Percentiles rank a stretch among this genome's conserved stretches.
Evolutionary conservation across 2,888 invertebrate genomes (phyloP).

Genomic region (Eremobia ochroleuca): DNA sequence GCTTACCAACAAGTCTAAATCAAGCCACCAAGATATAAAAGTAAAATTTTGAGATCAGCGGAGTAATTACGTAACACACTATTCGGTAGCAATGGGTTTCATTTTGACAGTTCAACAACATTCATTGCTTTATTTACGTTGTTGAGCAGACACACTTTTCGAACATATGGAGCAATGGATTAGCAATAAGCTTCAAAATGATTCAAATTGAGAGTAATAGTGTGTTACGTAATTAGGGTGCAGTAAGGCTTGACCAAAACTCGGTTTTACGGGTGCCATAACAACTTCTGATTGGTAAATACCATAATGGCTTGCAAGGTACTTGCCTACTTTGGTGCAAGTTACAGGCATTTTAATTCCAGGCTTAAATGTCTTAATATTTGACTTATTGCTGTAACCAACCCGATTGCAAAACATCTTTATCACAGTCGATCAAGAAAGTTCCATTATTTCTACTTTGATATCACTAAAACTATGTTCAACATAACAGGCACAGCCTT

Average conservation of each 20-base stretch:
- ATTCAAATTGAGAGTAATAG: no score
- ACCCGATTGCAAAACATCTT: not conserved
- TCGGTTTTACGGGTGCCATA: not conserved
- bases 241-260: no score
- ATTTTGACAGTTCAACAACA: no score
- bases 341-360: not conserved
- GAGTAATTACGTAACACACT: no score
- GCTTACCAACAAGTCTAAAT: not conserved
- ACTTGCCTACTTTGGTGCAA: not conserved
- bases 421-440: not conserved
- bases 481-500: conserved; percentile 41
- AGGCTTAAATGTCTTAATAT: not conserved
- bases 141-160: no score
- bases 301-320: no score
- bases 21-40: not conserved
- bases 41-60: not conserved
- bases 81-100: no score
- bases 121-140: no score
- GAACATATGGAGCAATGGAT: no score
- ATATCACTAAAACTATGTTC: conserved; percentile 24
- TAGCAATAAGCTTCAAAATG: no score
- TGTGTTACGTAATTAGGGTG: no score
- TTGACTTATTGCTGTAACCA: not conserved
- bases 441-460: conserved; percentile 25
- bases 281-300: no score